Percentiles rank a stretch among this genome's conserved stretches.
phyloP scores from a whole-genome alignment of 1,140 invertebrate species.

The Thalassaphorura encarpata region DNA sequence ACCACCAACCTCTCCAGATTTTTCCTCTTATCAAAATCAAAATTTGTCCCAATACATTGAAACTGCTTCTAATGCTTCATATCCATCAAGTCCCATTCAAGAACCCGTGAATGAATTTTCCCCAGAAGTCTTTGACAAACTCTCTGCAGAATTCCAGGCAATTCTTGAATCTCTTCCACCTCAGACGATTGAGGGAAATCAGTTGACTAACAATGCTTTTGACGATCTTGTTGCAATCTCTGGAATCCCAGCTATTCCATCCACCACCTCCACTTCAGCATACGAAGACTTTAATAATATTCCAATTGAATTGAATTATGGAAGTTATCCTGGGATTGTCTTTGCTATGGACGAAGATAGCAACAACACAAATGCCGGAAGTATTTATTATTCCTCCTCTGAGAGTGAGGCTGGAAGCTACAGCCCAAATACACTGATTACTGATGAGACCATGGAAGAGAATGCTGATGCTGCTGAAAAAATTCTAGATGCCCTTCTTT shows the following conservation, averaged over 20 bases:
- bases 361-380: not conserved
- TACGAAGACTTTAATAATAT: no score
- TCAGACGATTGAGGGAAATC: not conserved
- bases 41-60: not conserved
- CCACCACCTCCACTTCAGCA: not conserved
- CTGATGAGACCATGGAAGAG: conserved; percentile 5
- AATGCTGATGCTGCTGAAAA: conserved; percentile 7
- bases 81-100: not conserved
- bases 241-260: conserved; percentile 7
- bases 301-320: no score
- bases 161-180: conserved; percentile 20
- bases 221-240: conserved; percentile 9
- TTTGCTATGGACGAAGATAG: conserved; percentile 4
- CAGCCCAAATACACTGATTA: not conserved
- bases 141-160: conserved; percentile 20
- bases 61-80: not conserved
- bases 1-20: not conserved
- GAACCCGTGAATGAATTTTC: not conserved
- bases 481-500: conserved; percentile 20
- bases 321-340: not conserved
- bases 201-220: not conserved
- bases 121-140: conserved; percentile 6
- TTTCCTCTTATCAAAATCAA: not conserved
- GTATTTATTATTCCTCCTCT: not conserved
- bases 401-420: not conserved